These are phyloP conservation scores for Mimachlamys varia DNA, from an alignment of 2,888 invertebrate genomes.

Conservation along the genomic window DNA sequence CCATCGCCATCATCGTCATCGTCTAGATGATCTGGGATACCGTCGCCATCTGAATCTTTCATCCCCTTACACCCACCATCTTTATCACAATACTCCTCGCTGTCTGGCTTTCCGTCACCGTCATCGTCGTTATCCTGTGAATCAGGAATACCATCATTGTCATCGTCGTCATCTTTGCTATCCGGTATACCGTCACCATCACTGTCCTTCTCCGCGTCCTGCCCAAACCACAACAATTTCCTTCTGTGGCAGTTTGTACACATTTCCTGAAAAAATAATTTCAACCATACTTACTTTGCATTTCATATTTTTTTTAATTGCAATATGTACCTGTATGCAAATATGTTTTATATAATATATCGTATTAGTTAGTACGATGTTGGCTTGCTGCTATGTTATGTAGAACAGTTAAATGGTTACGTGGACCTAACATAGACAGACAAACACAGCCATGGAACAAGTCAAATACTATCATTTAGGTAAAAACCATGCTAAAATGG, in stretches of 20 bases:
- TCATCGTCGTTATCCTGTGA: constrained; percentile 62
- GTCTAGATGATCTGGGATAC: constrained; percentile 71
- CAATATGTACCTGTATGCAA: too few relatives aligned
- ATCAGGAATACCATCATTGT: constrained; percentile 64
- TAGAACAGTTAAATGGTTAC: background rate
- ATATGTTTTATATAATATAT: too few relatives aligned
- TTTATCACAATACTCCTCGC: constrained; percentile 68
- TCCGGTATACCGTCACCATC: constrained; percentile 56
- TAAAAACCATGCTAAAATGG: background rate
- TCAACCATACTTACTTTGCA: background rate
- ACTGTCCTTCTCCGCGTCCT: constrained; percentile 68
- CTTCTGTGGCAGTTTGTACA: constrained; percentile 70
- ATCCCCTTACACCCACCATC: constrained; percentile 66
- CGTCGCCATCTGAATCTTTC: constrained; percentile 70
- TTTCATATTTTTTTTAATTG: too few relatives aligned
- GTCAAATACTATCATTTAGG: background rate
- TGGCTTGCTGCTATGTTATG: background rate
- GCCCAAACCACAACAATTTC: constrained; percentile 55
- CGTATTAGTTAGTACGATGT: too few relatives aligned
- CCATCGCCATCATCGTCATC: constrained; percentile 73
- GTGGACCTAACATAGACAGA: background rate
- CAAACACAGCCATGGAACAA: background rate
- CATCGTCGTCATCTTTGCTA: constrained; percentile 48
- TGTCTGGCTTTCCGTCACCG: constrained; percentile 72
- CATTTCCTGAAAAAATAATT: constrained; percentile 60